Percentiles rank a stretch among this genome's conserved stretches.
These are phyloP conservation scores for Epizoanthus scotinus DNA, from an alignment of 92 coral and sea anemone species.

Conservation along the genomic window DNA sequence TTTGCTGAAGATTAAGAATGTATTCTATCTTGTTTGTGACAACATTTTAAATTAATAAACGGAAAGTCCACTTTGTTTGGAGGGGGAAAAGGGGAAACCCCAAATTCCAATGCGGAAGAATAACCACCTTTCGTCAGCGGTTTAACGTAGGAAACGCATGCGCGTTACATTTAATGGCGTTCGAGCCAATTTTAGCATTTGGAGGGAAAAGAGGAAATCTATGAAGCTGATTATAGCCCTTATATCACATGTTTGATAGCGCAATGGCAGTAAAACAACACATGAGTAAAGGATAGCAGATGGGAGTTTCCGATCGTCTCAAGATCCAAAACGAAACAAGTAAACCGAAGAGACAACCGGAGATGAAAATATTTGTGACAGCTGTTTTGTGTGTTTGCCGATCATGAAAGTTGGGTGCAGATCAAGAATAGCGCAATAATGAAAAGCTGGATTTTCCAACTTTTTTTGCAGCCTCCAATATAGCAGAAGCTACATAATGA, in stretches of 20 bases:
- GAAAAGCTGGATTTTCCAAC: neutral
- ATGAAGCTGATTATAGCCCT: constrained; percentile 38
- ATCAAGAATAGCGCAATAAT: neutral
- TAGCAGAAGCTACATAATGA: neutral
- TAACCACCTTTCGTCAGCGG: constrained; percentile 4
- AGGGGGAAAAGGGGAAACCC: no score
- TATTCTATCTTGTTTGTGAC: no score
- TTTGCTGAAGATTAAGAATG: no score
- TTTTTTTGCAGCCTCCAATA: neutral
- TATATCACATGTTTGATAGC: constrained; percentile 71
- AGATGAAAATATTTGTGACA: constrained; percentile 14
- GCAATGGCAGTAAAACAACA: constrained; percentile 65
- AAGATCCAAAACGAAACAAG: constrained; percentile 16
- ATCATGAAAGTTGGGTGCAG: neutral
- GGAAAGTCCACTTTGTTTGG: no score
- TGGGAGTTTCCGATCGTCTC: constrained; percentile 29
- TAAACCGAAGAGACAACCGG: neutral
- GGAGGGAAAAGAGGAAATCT: constrained; percentile 10
- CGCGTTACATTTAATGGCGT: constrained; percentile 26
- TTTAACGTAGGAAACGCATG: neutral
- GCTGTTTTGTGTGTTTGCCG: constrained; percentile 2
- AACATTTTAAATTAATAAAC: no score
- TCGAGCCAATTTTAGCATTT: constrained; percentile 38
- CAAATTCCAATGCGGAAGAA: no score
- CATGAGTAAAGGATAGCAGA: constrained; percentile 43